These are phyloP conservation scores for Drosophila repleta DNA, from an alignment of 1,140 invertebrate species.

Conservation along the genomic window DNA sequence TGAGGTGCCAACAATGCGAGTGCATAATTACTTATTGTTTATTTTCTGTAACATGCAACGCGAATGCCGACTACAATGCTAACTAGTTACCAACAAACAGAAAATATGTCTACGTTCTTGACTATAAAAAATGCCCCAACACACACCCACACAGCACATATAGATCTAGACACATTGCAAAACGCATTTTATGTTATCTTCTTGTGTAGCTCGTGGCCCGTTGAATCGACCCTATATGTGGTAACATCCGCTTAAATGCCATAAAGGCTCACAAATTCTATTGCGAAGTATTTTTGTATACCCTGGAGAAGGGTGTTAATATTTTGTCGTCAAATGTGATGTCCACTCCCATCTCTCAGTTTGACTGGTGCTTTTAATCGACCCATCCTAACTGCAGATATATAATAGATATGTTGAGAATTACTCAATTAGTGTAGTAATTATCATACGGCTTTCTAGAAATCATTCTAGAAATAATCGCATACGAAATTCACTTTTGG, in stretches of 20 bases:
- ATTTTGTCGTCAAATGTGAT: too few relatives aligned
- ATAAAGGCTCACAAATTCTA: conserved; percentile 28
- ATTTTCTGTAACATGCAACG: conserved; percentile 75
- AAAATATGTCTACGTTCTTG: conserved; percentile 47
- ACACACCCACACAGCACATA: conserved; percentile 11
- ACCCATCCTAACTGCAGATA: too few relatives aligned
- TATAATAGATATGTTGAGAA: too few relatives aligned
- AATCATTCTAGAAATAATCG: too few relatives aligned
- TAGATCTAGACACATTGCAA: conserved; percentile 53
- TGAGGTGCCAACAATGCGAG: conserved; percentile 36
- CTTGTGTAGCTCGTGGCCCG: not conserved
- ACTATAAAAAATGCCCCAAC: conserved; percentile 6
- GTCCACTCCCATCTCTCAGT: too few relatives aligned
- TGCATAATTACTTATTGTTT: conserved; percentile 74
- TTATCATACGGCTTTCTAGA: too few relatives aligned
- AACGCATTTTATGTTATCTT: conserved; percentile 73
- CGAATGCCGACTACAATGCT: conserved; percentile 39
- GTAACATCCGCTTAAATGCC: conserved; percentile 39
- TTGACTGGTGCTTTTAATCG: too few relatives aligned
- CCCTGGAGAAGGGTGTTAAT: not conserved
- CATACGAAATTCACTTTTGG: too few relatives aligned
- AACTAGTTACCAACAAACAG: conserved; percentile 56
- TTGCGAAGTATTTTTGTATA: conserved; percentile 26
- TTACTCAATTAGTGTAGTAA: too few relatives aligned
- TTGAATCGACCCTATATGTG: conserved; percentile 11